Evolutionary conservation across 1,140 invertebrate species (phyloP), one percentile per base, ranked within the genome.

Genomic region (Drosophila virilis): DNA sequence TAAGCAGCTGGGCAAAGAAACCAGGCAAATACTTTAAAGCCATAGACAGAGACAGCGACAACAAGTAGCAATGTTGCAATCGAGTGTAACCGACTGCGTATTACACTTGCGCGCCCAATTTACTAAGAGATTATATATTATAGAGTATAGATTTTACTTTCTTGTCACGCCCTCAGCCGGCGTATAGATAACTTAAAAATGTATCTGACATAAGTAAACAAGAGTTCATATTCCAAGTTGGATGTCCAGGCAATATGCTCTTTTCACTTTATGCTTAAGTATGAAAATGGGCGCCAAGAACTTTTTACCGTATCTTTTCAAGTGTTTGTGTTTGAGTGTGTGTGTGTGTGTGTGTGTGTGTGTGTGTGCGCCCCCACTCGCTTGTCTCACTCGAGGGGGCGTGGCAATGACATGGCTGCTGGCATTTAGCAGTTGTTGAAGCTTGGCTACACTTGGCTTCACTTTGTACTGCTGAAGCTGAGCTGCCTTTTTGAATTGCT

Each of bases 371-470:
- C 70, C 64, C 38, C 33, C 10, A 52, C 58, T 54, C 33, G 32
- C 13, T 57, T 38, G 67, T 50, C 57, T 52, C 78, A 59, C 40
- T 71, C 54, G 55, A 50, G 46, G 22, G 74, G 79, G 55, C 55
- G 59, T 80, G 78, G 67, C 65, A 46, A 54, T n/a, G 13, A 50
- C 74, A 57, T 52, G 46, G 15, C 80, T 83, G 55, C 58, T 74
- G 71, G 67, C 76, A 84, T 79, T 84, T 84, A 79, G 59, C 80
- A 84, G 80, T 72, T 73, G 6, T 58, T 50, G 55, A 57, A 64
- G 52, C 46, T 38, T 15, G 45, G 38, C 57, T 73, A 50, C 54
- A 74, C 78, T 81, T 74, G 77, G 60, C 60, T 64, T 65, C 75
- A 48, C 65, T 72, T 62, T 67, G 74, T 54, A 48, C 48, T 38